A percentile compares a stretch with the other conserved stretches of the same genome.
Evolutionary conservation across 1,140 invertebrate species (phyloP).

Genomic region (Atopsyche davidsoni): DNA sequence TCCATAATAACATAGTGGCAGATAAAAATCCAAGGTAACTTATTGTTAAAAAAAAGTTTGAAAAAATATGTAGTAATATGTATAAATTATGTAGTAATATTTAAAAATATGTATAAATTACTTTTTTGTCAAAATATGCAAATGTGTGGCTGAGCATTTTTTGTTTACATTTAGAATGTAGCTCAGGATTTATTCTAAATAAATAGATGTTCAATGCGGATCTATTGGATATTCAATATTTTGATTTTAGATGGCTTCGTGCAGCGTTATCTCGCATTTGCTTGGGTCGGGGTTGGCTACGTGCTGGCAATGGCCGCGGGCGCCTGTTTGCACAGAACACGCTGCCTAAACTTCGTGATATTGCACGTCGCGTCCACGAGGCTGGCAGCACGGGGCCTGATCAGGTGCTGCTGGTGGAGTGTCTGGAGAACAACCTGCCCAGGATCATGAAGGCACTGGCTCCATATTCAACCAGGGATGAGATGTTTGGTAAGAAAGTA

Average conservation of each 20-base stretch:
- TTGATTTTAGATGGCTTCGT: constrained; percentile 40
- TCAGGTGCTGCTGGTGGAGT: constrained; percentile 39
- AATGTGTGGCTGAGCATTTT: too few relatives aligned
- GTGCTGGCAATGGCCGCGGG: constrained; percentile 44
- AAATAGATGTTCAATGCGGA: too few relatives aligned
- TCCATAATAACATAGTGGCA: constrained; percentile 42
- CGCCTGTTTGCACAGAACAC: constrained; percentile 42
- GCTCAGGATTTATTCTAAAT: too few relatives aligned
- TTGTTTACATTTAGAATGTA: too few relatives aligned
- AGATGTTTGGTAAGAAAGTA: constrained; percentile 43
- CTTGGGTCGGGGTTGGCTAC: constrained; percentile 43
- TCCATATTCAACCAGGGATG: constrained; percentile 46
- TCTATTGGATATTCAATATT: too few relatives aligned
- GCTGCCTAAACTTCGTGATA: constrained; percentile 41
- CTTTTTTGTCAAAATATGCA: too few relatives aligned
- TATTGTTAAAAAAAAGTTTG: not conserved
- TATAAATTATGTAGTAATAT: too few relatives aligned
- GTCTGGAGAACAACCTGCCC: constrained; percentile 42
- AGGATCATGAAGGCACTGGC: constrained; percentile 41
- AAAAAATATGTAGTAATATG: too few relatives aligned
- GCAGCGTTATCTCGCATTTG: constrained; percentile 42
- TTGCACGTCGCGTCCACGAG: constrained; percentile 27
- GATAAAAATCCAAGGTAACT: constrained; percentile 43
- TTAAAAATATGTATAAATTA: too few relatives aligned
- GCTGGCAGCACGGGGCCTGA: constrained; percentile 32